A percentile compares a stretch with the other conserved stretches of the same genome.
Evolutionary conservation across 1,140 invertebrate species (phyloP).

Genomic region (Atopsyche davidsoni): DNA sequence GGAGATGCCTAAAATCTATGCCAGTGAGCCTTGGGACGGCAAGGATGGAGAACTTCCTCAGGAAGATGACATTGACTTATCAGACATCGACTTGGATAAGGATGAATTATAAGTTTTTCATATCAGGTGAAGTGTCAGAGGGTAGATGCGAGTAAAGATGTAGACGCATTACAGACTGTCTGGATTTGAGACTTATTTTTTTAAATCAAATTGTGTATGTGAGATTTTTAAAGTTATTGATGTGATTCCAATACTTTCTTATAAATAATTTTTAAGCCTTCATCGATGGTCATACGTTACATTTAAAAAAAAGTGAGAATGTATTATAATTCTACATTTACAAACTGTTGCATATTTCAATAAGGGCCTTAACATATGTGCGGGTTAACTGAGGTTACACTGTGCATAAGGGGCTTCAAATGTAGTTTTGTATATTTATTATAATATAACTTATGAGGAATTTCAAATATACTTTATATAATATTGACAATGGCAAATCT

Average conservation of each 20-base stretch:
- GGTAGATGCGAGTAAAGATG: background rate
- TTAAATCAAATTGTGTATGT: background rate
- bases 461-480: too few species aligned
- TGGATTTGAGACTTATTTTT: background rate
- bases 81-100: conserved; percentile 84
- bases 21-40: conserved; percentile 87
- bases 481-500: too few species aligned
- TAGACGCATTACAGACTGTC: background rate
- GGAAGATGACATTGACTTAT: conserved; percentile 91
- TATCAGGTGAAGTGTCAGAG: conserved; percentile 6
- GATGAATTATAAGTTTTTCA: conserved; percentile 68
- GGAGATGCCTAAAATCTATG: conserved; percentile 70
- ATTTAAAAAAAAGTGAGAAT: too few species aligned
- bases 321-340: too few species aligned
- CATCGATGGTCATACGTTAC: too few species aligned
- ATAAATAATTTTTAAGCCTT: too few species aligned
- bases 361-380: too few species aligned
- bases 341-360: too few species aligned
- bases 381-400: too few species aligned
- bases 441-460: too few species aligned
- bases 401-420: too few species aligned
- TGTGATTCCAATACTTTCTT: background rate
- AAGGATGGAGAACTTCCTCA: conserved; percentile 87
- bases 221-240: background rate
- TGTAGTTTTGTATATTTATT: too few species aligned